Base-by-base conservation (phyloP, 2,888 invertebrate genomes). In the Eupsilia transversa region DNA sequence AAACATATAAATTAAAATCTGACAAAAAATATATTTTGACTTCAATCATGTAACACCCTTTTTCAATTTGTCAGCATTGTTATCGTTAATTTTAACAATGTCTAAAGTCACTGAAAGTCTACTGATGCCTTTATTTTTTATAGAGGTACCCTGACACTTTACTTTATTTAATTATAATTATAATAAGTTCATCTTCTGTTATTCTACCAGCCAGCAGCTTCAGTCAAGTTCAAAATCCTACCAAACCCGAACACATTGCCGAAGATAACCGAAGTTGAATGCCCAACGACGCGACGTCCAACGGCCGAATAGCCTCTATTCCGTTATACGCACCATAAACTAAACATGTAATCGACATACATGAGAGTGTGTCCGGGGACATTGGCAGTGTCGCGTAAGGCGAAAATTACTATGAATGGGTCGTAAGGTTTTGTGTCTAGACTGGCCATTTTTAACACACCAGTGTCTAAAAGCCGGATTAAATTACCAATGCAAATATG, bases 261-360 rank as follows among this genome's bases (percentile, higher is more conserved):
- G 79, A 70, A 71, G 74, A 83, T 60, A 56, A 30, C 74, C 80
- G 57, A 81, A 83, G 70, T n/a, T 46, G n/a, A 52, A 81, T 57
- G 27, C 43, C 20, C 63, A 57, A 30, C 46, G 52, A 33, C n/a
- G 64, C 43, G 74, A 43, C 73, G 63, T 49, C 63, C 43, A 80
- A 64, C 63, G 63, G 59, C 56, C 20, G 46, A 77, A 80, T 63
- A 52, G 61, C 60, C 49, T 38, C 66, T 63, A 71, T 65, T 80
- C 77, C 85, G 87, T 88, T 88, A 83, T 77, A 87, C 82, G 81
- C 74, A 49, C 56, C 82, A 87, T 86, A 84, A 80, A 85, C 74
- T 85, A 73, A 73, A 80, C 72, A 73, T 79, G 66, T 83, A 76
- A 85, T 87, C 75, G 79, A 80, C 86, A 61, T 76, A 83, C 72